These are phyloP conservation scores for Syrmaticus mikado DNA, from an alignment of 2,113 vertebrate genomes.

Conservation along the genomic window DNA sequence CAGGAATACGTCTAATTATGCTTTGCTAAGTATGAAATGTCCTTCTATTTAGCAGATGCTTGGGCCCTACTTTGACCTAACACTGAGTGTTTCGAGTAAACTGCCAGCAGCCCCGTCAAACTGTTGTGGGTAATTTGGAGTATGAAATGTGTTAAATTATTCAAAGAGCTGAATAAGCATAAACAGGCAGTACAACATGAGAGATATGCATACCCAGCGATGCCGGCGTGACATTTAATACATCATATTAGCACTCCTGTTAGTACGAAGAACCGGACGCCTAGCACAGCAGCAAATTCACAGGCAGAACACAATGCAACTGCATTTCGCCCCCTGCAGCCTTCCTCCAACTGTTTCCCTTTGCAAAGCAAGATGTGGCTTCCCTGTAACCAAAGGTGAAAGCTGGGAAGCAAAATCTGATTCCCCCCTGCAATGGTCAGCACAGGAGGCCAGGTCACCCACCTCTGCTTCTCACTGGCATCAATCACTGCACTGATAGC, in stretches of 20 bases:
- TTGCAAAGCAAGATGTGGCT: neutral
- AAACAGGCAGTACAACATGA: slow-evolving; percentile 81
- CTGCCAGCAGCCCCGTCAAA: slow-evolving; percentile 86
- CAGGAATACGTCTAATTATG: slow-evolving; percentile 77
- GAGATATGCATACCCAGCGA: slow-evolving; percentile 84
- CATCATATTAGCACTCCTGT: slow-evolving; percentile 90
- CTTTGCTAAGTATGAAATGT: slow-evolving; percentile 78
- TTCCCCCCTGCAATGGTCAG: slow-evolving; percentile 18
- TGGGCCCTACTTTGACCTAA: slow-evolving; percentile 84
- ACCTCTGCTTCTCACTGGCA: neutral
- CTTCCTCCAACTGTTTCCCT: neutral
- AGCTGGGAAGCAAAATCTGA: slow-evolving; percentile 4
- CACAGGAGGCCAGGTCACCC: neutral
- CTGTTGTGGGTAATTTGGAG: slow-evolving; percentile 90
- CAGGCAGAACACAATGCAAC: slow-evolving; percentile 6
- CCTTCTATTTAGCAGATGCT: slow-evolving; percentile 83
- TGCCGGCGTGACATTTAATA: slow-evolving; percentile 88
- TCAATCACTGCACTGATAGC: neutral
- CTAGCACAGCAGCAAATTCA: slow-evolving; percentile 28
- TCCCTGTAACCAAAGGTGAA: neutral
- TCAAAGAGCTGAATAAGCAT: slow-evolving; percentile 97
- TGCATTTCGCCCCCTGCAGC: neutral
- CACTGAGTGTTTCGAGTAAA: slow-evolving; percentile 82
- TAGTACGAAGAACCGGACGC: slow-evolving; percentile 78
- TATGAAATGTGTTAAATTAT: slow-evolving; percentile 91